Evolutionary conservation across 2,888 invertebrate genomes (phyloP).

Genomic region (Fragum whitleyi): DNA sequence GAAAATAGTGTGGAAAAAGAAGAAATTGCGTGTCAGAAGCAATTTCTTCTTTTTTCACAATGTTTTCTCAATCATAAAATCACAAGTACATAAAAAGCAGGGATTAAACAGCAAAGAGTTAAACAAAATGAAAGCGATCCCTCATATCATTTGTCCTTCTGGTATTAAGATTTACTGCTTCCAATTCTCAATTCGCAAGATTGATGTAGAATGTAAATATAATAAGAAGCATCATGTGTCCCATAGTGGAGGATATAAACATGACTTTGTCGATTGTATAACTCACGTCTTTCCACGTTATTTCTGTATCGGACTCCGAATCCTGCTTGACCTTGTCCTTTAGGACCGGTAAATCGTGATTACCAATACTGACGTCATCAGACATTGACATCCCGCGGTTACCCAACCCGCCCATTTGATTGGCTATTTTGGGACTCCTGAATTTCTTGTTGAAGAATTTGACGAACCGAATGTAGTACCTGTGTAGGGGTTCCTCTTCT

Average conservation of each 20-base stretch:
- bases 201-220: neutral
- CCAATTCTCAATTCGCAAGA: neutral
- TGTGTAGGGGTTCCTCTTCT: neutral
- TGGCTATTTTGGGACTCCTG: neutral
- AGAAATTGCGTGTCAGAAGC: too few relatives aligned
- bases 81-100: too few relatives aligned
- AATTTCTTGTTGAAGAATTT: constrained; percentile 15
- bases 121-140: too few relatives aligned
- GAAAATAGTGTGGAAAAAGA: too few relatives aligned
- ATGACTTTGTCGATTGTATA: constrained; percentile 10
- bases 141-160: too few relatives aligned
- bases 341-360: neutral
- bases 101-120: too few relatives aligned
- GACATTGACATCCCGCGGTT: neutral
- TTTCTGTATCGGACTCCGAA: neutral
- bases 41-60: too few relatives aligned
- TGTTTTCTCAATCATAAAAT: too few relatives aligned
- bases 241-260: neutral
- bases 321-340: neutral
- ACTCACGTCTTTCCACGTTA: constrained; percentile 22
- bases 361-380: neutral
- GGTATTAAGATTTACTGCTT: too few relatives aligned
- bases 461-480: neutral
- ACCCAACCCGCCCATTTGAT: neutral
- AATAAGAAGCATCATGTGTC: neutral